A percentile compares a stretch with the other conserved stretches of the same genome.
These are phyloP conservation scores for Diadumene lineata DNA, from an alignment of 92 coral and sea anemone species.

Conservation along the genomic window DNA sequence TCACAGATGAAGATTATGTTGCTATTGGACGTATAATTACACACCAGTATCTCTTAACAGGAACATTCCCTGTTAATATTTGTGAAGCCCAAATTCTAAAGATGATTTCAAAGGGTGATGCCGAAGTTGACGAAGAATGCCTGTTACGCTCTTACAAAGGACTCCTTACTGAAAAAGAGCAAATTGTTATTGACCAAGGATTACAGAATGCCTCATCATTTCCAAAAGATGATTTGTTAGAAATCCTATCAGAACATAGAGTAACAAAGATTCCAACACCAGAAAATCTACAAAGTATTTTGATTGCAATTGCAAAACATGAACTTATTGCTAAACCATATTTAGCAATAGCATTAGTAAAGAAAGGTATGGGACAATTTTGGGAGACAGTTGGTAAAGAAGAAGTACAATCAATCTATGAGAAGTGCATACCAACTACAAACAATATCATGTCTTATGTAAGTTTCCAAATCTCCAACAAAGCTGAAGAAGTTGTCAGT, in stretches of 20 bases:
- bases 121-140: slow-evolving; percentile 40
- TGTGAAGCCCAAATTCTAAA: slow-evolving; percentile 38
- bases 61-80: slow-evolving; percentile 50
- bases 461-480: not conserved
- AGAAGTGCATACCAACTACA: slow-evolving; percentile 12
- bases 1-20: slow-evolving; percentile 34
- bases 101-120: slow-evolving; percentile 18
- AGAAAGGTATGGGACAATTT: slow-evolving; percentile 30
- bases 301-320: not conserved
- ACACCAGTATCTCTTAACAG: slow-evolving; percentile 49
- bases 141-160: slow-evolving; percentile 14
- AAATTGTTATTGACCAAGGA: not conserved
- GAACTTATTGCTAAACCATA: slow-evolving; percentile 23
- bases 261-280: slow-evolving; percentile 12
- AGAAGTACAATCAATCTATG: slow-evolving; percentile 29
- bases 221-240: slow-evolving; percentile 19
- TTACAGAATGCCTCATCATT: not conserved
- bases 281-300: not conserved
- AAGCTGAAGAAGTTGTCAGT: slow-evolving; percentile 14
- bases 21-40: slow-evolving; percentile 55
- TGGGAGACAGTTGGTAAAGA: slow-evolving; percentile 12
- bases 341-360: not conserved
- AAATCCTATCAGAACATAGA: slow-evolving; percentile 14
- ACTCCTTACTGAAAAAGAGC: slow-evolving; percentile 6
- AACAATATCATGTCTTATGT: slow-evolving; percentile 19